Conservation (phyloP, 2,797 vertebrate species). For the Clarias pachynema region DNA sequence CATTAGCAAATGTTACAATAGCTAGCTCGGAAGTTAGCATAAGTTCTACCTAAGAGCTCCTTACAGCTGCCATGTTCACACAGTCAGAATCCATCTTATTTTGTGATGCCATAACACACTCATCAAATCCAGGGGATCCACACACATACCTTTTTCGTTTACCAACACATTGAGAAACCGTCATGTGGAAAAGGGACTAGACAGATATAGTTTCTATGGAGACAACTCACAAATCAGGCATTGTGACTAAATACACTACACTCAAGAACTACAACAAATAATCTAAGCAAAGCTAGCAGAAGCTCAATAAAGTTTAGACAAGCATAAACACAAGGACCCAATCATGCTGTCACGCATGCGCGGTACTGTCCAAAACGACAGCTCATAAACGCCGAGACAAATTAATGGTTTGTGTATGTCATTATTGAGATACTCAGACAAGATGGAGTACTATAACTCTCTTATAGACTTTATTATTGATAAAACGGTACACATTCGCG, state of each 20-base stretch:
- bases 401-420: too few species aligned
- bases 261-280: neutral
- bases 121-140: neutral
- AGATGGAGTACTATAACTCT: too few species aligned
- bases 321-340: neutral
- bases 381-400: too few species aligned
- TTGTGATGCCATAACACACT: neutral
- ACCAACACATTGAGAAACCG: neutral
- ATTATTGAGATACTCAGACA: too few species aligned
- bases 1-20: neutral
- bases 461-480: too few species aligned
- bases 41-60: neutral
- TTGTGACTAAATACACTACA: neutral
- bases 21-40: neutral
- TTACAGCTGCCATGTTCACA: neutral
- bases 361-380: too few species aligned
- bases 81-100: neutral
- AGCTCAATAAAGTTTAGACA: neutral
- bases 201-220: neutral
- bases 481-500: too few species aligned
- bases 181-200: neutral
- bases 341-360: too few species aligned
- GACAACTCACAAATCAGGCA: neutral
- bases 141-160: neutral
- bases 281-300: neutral